phyloP scores from a whole-genome alignment of 2,797 vertebrate genomes.

The Hippoglossus hippoglossus region DNA sequence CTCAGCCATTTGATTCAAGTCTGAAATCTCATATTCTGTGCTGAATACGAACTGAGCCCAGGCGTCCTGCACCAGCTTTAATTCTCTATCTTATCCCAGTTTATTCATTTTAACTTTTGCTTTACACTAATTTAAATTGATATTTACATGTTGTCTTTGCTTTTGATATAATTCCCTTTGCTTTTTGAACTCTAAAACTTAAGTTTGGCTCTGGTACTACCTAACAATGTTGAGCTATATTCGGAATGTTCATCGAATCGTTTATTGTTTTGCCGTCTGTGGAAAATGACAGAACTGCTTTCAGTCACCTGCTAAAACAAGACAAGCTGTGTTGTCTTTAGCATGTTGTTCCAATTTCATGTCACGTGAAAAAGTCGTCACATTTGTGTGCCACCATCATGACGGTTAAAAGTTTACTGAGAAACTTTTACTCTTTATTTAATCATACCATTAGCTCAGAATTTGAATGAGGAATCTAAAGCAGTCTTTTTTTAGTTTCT shows the following conservation, averaged over 20 bases:
- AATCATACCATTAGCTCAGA: slow-evolving; percentile 11
- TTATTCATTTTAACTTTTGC: neutral
- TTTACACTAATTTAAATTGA: neutral
- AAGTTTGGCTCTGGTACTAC: neutral
- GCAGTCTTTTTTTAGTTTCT: slow-evolving; percentile 57
- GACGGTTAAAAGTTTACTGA: slow-evolving; percentile 60
- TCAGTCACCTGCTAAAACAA: slow-evolving; percentile 39
- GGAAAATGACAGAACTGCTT: slow-evolving; percentile 33
- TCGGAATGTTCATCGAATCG: neutral
- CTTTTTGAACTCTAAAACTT: neutral
- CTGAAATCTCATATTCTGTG: neutral
- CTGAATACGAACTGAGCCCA: too few species aligned
- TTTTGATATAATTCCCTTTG: neutral
- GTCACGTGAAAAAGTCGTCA: slow-evolving; percentile 20
- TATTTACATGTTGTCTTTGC: neutral
- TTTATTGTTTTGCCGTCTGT: slow-evolving; percentile 20
- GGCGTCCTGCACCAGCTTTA: neutral
- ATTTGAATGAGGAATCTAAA: slow-evolving; percentile 39
- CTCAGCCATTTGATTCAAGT: neutral
- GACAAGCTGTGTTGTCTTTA: slow-evolving; percentile 19
- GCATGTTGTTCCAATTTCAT: slow-evolving; percentile 44
- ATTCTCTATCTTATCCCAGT: neutral
- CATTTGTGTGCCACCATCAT: slow-evolving; percentile 39
- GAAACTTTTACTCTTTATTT: slow-evolving; percentile 45
- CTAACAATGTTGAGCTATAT: neutral